These are phyloP conservation scores for Catharus ustulatus DNA, from an alignment of 2,797 vertebrate species.

Conservation along the genomic window DNA sequence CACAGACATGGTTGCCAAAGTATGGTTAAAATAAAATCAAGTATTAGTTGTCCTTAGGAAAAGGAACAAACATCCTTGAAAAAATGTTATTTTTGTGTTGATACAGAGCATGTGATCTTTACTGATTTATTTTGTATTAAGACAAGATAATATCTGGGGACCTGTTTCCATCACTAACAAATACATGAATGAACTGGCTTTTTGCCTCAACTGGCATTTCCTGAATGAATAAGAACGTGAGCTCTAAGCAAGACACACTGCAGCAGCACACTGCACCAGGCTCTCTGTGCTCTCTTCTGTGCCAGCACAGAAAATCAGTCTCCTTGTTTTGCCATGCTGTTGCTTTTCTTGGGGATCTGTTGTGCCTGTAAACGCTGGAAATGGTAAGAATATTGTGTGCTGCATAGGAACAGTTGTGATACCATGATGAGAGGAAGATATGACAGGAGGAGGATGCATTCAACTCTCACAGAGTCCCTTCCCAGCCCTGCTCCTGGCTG, in stretches of 20 bases:
- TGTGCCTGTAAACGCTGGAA: not conserved
- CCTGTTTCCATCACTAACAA: not conserved
- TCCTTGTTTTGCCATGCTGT: not conserved
- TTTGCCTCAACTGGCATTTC: not conserved
- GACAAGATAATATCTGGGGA: not conserved
- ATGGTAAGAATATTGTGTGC: not conserved
- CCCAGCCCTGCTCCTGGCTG: not conserved
- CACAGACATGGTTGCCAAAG: not conserved
- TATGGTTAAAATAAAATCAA: slow-evolving; percentile 7
- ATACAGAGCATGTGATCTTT: not conserved
- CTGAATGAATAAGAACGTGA: not conserved
- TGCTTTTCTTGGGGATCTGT: not conserved
- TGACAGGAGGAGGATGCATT: not conserved
- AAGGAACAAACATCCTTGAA: not conserved
- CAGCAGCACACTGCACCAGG: not conserved
- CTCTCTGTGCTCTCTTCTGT: not conserved
- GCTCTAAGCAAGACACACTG: not conserved
- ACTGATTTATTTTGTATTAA: not conserved
- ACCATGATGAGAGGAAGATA: not conserved
- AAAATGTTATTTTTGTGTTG: slow-evolving; percentile 11
- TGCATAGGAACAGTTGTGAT: not conserved
- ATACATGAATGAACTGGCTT: slow-evolving; percentile 1
- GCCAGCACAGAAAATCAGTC: not conserved
- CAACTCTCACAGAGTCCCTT: not conserved
- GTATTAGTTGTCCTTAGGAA: not conserved